Conservation (phyloP, 2,113 vertebrate genomes). For the Illadopsis cleaveri region DNA sequence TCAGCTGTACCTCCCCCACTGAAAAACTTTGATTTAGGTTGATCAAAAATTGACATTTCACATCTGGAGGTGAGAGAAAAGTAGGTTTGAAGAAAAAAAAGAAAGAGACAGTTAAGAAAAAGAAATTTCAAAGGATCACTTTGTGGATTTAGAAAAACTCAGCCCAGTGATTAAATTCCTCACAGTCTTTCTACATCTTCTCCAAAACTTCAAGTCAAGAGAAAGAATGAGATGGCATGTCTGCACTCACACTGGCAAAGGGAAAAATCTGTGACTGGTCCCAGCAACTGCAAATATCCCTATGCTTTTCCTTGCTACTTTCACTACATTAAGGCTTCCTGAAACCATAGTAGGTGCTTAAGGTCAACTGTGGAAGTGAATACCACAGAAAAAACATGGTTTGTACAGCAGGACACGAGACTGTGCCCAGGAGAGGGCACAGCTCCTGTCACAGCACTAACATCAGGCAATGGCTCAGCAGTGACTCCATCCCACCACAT, state of each 20-base stretch:
- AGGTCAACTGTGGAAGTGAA: background rate
- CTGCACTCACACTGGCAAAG: background rate
- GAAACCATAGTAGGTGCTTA: background rate
- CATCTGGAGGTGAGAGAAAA: conserved; percentile 5
- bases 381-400: background rate
- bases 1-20: background rate
- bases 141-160: conserved; percentile 8
- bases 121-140: conserved; percentile 73
- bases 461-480: background rate
- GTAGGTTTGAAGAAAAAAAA: background rate
- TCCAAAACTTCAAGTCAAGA: background rate
- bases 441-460: background rate
- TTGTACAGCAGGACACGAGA: background rate
- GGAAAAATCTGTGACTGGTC: background rate
- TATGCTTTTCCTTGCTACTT: background rate
- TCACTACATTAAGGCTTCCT: background rate
- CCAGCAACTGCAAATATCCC: background rate
- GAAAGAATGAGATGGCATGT: background rate
- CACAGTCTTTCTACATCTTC: background rate
- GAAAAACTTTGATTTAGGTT: conserved; percentile 56
- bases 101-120: background rate
- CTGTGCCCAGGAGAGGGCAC: background rate
- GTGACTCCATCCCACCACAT: background rate
- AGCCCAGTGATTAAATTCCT: background rate
- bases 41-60: conserved; percentile 75